Percentiles rank a stretch among this genome's conserved stretches.
Evolutionary conservation across 2,113 vertebrate species (phyloP).

Genomic region (Callorhinus ursinus): DNA sequence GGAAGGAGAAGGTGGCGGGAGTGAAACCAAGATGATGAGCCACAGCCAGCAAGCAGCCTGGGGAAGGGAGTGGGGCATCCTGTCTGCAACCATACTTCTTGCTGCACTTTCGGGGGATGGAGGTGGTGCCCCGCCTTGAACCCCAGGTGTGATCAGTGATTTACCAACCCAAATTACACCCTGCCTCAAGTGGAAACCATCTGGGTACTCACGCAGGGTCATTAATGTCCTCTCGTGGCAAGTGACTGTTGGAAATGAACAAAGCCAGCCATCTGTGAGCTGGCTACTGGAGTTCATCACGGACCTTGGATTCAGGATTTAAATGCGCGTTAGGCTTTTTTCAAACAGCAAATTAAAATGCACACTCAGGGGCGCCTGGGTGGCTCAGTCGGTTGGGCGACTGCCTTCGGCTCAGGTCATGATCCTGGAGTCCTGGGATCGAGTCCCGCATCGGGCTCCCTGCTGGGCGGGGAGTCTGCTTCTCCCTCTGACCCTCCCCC

Average conservation of each 20-base stretch:
- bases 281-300: neutral
- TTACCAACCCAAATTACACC: neutral
- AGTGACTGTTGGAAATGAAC: neutral
- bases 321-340: neutral
- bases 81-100: neutral
- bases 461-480: no score
- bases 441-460: no score
- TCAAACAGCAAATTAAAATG: neutral
- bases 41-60: conserved; percentile 56
- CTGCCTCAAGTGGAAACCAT: neutral
- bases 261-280: neutral
- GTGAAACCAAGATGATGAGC: conserved; percentile 18
- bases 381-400: no score
- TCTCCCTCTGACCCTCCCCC: no score
- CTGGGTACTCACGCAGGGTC: neutral
- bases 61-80: conserved; percentile 24
- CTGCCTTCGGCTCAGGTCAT: no score
- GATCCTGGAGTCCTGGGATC: no score
- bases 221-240: neutral
- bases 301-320: conserved; percentile 23
- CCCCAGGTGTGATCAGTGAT: neutral
- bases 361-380: neutral
- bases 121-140: neutral
- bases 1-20: conserved; percentile 48
- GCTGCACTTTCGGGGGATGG: neutral